Evolutionary conservation across 2,888 invertebrate species (phyloP), one percentile per base, ranked within the genome.

Genomic region (Horisme vitalbata): DNA sequence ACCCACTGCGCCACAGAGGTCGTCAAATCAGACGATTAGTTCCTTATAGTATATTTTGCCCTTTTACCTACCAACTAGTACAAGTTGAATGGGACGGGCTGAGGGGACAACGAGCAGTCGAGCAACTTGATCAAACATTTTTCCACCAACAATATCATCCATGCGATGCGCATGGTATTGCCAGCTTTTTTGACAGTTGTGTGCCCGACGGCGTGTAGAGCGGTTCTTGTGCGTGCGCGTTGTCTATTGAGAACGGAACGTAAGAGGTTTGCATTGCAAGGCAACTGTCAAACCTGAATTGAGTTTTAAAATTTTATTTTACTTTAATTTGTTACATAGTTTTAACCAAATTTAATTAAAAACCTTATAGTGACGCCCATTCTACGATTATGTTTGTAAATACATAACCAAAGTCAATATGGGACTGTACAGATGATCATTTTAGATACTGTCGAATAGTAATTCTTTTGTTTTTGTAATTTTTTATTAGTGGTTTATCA

Each of bases 231-330:
- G 11, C 15, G 30, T 45, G 45, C 57, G 57, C 45, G 54, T 26
- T 62, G 58, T 55, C 60, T 64, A 74, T 73, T 59, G 73, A 78
- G 71, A 80, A 80, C 79, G 79, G 73, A 83, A 83, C 83, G 82
- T 75, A 65, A 71, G 7, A 3, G 6, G 8, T 31, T 41, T 20
- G 59, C 59, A 59, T 57, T 58, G 55, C 57, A 53, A 47, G 50
- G 57, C 53, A 41, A 61, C 67, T 67, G 70, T 70, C 70, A 71
- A 65, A 55, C 48, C 26, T 38, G 45, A 41, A 43, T 52, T 51
- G 52, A 33, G 47, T 41, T 54, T 55, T 45, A 11, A 28, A 7
- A 9, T 32, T 37, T 31, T 13, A 8, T 28, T 13, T 7, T 5
- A 0, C 4, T 6, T 6, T 10, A 26, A 26, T 7, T 26, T 11